These are phyloP conservation scores for Tetranychus urticae DNA, from an alignment of 1,140 invertebrate genomes.

Conservation along the genomic window DNA sequence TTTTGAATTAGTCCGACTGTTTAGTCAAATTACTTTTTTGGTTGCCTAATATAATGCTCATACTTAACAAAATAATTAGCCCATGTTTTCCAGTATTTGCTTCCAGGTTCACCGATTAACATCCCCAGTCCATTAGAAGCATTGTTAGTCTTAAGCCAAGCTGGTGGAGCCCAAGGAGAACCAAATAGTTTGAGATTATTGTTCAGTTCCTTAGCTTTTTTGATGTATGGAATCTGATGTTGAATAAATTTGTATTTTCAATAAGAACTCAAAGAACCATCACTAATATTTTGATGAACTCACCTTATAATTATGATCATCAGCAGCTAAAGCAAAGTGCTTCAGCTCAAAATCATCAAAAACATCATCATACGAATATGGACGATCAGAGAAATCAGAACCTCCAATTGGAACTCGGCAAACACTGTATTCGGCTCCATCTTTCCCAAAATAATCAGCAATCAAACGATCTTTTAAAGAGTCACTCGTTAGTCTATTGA, in stretches of 20 bases:
- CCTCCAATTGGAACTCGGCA: slow-evolving; percentile 53
- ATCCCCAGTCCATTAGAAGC: slow-evolving; percentile 15
- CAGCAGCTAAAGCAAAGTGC: slow-evolving; percentile 36
- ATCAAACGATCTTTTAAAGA: slow-evolving; percentile 25
- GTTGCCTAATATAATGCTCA: background rate
- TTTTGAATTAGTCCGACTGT: too few species aligned
- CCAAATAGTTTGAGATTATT: slow-evolving; percentile 32
- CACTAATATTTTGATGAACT: too few species aligned
- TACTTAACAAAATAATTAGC: slow-evolving; percentile 39
- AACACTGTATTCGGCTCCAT: background rate
- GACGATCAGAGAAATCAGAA: slow-evolving; percentile 44
- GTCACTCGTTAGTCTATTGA: slow-evolving; percentile 29
- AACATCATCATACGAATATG: slow-evolving; percentile 40
- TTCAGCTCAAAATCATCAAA: slow-evolving; percentile 32
- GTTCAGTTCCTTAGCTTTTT: slow-evolving; percentile 25
- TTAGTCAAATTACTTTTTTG: too few species aligned
- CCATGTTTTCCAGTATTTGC: slow-evolving; percentile 24
- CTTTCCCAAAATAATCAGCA: slow-evolving; percentile 19
- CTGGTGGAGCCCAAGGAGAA: slow-evolving; percentile 57
- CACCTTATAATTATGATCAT: slow-evolving; percentile 40
- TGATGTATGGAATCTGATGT: slow-evolving; percentile 36
- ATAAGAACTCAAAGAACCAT: too few species aligned
- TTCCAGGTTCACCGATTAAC: background rate
- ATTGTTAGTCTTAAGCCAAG: slow-evolving; percentile 75
- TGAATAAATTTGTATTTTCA: too few species aligned